Evolutionary conservation across 64 coral and sea anemone species (phyloP), one percentile per base, ranked within the genome.

Genomic region (Pocillopora damicornis): DNA sequence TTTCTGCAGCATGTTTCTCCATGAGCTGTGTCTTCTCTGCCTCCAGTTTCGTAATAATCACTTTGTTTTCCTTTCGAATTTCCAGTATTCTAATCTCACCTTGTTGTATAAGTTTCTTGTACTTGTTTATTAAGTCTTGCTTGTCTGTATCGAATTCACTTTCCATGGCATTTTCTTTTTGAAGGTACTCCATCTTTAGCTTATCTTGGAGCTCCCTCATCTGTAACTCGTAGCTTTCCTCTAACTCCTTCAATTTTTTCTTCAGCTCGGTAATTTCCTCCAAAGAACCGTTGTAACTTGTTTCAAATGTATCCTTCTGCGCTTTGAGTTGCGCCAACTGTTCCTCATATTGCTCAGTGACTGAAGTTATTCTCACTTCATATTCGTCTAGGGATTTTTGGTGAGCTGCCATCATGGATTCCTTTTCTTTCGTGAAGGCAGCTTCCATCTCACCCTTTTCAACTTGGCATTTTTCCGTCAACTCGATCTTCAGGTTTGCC

Each of bases 391-490:
- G 20, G 16, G 63, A 63, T 22, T 73, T 84, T 59, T 77, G 42
- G 45, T 90, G 60, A 58, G 37, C 45, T 66, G 63, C 59, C 42
- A 65, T 30, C 58, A 90, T 65, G 6, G 62, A 56, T 2, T 64
- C 79, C 61, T 76, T 90, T 34, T 90, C 89, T 66, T 82, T 90
- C 1, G 63, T 83, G 45, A 76, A 63, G 15, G 26, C 79, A 11
- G 60, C 73, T 85, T 90, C 89, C 73, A 90, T 62, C 58, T 90
- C 89, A 58, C 73, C 79, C n/a, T 76, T 82, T 76, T 90, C 89
- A 9, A 45, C 64, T 23, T 85, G 64, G 18, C 15, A 85, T n/a
- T 72, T 71, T 42, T 85, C 81, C 23, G 81, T 85, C n/a, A 85
- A 37, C 61, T 85, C 81, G 23, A 85, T 85, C 25, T 37, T 85